These are phyloP conservation scores for Electrona antarctica DNA, from an alignment of 2,113 vertebrate genomes.

Conservation along the genomic window DNA sequence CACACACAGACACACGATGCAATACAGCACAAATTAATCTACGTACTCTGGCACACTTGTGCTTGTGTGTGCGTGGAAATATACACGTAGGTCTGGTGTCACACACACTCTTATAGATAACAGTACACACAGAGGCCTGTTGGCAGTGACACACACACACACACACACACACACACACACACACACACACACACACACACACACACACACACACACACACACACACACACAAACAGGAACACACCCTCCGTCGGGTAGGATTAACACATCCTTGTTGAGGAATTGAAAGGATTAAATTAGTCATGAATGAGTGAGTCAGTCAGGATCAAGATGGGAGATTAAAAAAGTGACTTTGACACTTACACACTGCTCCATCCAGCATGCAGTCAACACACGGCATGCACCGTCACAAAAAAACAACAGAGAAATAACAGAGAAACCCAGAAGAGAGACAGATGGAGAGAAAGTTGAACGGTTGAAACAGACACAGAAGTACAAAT, in stretches of 20 bases:
- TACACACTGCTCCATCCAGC: conserved; percentile 88
- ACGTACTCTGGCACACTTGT: not conserved
- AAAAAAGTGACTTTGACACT: conserved; percentile 65
- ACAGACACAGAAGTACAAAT: conserved; percentile 24
- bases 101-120: too few species aligned
- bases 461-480: conserved; percentile 19
- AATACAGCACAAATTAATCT: not conserved
- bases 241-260: not conserved
- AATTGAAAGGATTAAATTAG: conserved; percentile 1
- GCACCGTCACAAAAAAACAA: conserved; percentile 25
- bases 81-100: not conserved
- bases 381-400: conserved; percentile 81
- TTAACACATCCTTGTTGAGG: not conserved
- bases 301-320: conserved; percentile 1
- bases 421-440: not conserved
- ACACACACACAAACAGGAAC: too few species aligned
- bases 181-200: not conserved
- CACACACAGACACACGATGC: not conserved
- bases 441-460: conserved; percentile 24
- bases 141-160: too few species aligned
- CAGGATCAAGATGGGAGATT: not conserved
- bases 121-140: conserved; percentile 18
- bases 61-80: not conserved
- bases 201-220: not conserved
- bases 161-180: not conserved